Percentiles rank a stretch among this genome's conserved stretches.
These are phyloP conservation scores for Amaurobius ferox DNA, from an alignment of 2,888 invertebrate genomes.

Conservation along the genomic window DNA sequence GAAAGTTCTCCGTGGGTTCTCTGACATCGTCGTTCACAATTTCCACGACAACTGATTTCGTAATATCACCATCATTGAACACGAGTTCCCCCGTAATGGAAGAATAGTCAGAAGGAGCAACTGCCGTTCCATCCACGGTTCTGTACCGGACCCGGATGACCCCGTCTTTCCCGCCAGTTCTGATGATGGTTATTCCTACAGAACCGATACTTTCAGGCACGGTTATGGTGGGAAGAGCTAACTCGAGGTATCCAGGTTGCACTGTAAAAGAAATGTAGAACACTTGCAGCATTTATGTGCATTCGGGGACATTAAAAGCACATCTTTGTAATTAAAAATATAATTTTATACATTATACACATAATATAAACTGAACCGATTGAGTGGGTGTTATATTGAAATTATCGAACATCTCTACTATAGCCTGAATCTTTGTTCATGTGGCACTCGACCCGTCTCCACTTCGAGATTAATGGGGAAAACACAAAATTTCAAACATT, in stretches of 20 bases:
- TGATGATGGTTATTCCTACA: background rate
- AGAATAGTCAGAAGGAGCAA: background rate
- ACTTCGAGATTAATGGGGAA: too few relatives aligned
- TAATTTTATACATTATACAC: too few relatives aligned
- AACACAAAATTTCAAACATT: too few relatives aligned
- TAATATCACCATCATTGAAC: constrained; percentile 12
- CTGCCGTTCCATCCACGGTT: background rate
- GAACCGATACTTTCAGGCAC: constrained; percentile 8
- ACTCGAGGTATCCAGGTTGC: constrained; percentile 29
- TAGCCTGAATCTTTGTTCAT: too few relatives aligned
- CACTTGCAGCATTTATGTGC: too few relatives aligned
- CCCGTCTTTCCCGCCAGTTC: constrained; percentile 19
- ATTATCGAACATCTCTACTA: too few relatives aligned
- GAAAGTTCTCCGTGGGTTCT: background rate
- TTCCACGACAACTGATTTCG: background rate
- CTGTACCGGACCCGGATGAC: constrained; percentile 4
- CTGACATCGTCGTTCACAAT: constrained; percentile 17
- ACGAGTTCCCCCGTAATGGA: background rate
- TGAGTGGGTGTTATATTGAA: too few relatives aligned
- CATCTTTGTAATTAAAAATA: too few relatives aligned
- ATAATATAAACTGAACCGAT: too few relatives aligned
- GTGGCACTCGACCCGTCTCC: too few relatives aligned
- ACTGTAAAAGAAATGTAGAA: too few relatives aligned
- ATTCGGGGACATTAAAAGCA: too few relatives aligned
- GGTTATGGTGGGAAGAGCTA: background rate